Evolutionary conservation across 2,888 invertebrate species (phyloP), one percentile per base, ranked within the genome.

Genomic region (Andrena dorsata): DNA sequence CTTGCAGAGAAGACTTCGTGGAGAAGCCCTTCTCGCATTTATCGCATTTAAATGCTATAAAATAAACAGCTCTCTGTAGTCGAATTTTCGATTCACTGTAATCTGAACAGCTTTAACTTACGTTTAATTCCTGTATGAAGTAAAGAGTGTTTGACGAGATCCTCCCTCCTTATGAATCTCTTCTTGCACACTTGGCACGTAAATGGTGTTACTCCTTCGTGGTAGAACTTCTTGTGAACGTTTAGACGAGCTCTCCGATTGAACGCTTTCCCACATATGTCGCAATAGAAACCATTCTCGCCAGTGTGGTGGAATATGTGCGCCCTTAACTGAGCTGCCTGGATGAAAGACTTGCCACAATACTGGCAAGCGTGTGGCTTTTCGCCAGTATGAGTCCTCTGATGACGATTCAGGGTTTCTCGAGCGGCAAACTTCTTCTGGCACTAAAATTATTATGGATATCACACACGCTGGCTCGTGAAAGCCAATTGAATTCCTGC

Each of bases 281-380:
- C 95, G 91, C 98, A 98, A 26, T 95, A 94, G 90, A 95, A 96
- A 13, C 96, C 96, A 87, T 95, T 95, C 90, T 96, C 96, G 41
- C 96, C 96, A 13, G 96, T 96, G 86, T 98, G 96, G 91, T 97
- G 97, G 90, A 97, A 96, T 84, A 97, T 94, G 92, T 98, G 98
- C 6, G 97, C 96, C 85, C 96, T 95, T 49, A 98, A 94, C 92
- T 98, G 98, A 7, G 96, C 95, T 10, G 97, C 96, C 94, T 97
- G 98, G 77, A 98, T 98, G 93, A 97, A 98, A n/a, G 97, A 96
- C 92, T 96, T 96, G 10, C 95, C 95, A 91, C 98, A 98, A 88
- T 95, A 95, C 60, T 95, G 93, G 91, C 97, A 97, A 30, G 92
- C 92, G 81, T 95, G 95, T 2, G 95, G 95, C 80, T 95, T 94